Base-by-base conservation (phyloP, 23 tunicate genomes). In the Trididemnum miniatum region DNA sequence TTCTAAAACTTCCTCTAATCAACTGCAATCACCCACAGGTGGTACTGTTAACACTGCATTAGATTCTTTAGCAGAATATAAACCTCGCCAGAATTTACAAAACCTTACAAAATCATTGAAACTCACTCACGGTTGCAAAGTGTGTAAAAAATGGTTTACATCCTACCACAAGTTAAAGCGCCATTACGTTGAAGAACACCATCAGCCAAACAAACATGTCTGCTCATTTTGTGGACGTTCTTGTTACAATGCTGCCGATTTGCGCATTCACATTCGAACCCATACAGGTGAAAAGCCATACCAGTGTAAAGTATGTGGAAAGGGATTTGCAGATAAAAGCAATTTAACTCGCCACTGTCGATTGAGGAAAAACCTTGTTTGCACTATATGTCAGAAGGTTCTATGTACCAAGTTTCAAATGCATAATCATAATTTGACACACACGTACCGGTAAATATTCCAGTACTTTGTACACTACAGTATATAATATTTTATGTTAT, bases 281-380 rank as follows among this genome's bases (percentile, higher is more conserved):
- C 79, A 74, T 39, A 74, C 79, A n/a, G 79, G 79, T 2, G 79
- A 74, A 49, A 74, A 74, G 30, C 79, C 79, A 39, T 74, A 39
- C 30, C n/a, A 74, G 38, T 74, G 79, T 28, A 74, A 38, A 28
- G 38, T 36, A 7, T 74, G 79, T 26, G 79, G 24, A 24, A 74
- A 15, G 38, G 27, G 29, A 5, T 74, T 74, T 74, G 7, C 79
- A 3, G 79, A 74, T 24, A 74, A 74, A 38, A 74, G 79, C 59
- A 74, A 74, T 59, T 74, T 36, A 5, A 74, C 60, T 12, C 20
- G 79, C 2, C 79, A 74, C 24, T 39, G 79, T 74, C 30, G 60
- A 36, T 20, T 5, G 31, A 39, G 24, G 20, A 74, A 49, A 26
- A 49, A 74, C 30, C 33, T 38, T 2, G 23, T 3, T 5, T 74